Evolutionary conservation across 2,888 invertebrate genomes (phyloP).

Genomic region (Mechanitis messenoides): DNA sequence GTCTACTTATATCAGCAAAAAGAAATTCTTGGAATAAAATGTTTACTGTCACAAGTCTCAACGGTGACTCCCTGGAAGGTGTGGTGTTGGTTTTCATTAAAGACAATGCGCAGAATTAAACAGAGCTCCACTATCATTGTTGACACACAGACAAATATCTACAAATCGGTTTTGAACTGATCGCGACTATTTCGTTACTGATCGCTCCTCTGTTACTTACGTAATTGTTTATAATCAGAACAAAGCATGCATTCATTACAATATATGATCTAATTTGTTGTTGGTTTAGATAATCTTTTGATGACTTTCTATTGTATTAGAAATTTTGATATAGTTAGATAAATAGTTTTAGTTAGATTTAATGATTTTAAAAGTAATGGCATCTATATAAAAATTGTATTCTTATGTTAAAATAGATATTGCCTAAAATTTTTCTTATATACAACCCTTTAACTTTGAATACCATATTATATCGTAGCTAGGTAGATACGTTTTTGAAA

Average conservation of each 20-base stretch:
- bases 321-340: too few species aligned
- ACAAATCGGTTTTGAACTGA: neutral
- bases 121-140: conserved; percentile 37
- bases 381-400: too few species aligned
- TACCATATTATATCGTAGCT: too few species aligned
- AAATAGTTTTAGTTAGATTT: too few species aligned
- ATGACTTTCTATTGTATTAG: too few species aligned
- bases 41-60: conserved; percentile 40
- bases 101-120: conserved; percentile 41
- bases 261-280: neutral
- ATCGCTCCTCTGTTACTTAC: neutral
- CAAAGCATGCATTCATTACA: neutral
- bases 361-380: too few species aligned
- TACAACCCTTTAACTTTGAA: too few species aligned
- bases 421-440: too few species aligned
- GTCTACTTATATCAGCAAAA: conserved; percentile 9
- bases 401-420: too few species aligned
- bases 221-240: neutral
- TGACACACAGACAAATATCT: conserved; percentile 6
- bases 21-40: conserved; percentile 31
- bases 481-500: too few species aligned
- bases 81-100: conserved; percentile 37
- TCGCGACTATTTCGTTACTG: neutral
- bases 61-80: conserved; percentile 31
- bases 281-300: too few species aligned